Base-by-base conservation (phyloP, 2,888 invertebrate genomes). In the Conchocele bisecta region DNA sequence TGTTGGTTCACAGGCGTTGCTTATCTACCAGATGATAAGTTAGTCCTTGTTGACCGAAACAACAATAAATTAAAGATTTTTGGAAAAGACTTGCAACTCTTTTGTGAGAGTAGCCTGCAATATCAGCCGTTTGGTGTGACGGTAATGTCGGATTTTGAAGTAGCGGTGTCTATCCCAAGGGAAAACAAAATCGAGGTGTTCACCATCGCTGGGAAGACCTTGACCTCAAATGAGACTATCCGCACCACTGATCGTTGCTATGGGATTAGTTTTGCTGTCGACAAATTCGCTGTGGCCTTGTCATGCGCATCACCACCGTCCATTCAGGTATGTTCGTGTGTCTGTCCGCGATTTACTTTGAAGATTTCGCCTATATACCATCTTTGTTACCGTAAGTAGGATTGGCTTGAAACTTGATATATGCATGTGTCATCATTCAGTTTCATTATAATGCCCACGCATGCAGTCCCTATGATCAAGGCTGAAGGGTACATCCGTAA, bases 1-100 rank as follows among this genome's bases (percentile, higher is more conserved):
- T 78, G 81, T 51, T 76, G 75, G 75, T 75, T 83, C 33, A 83
- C 83, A 1, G 83, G 83, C 7, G 68, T 79, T n/a, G 58, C 60
- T 15, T 63, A 57, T n/a, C 33, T 79, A 11, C 67, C 75, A 9
- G 61, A 70, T 28, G 73, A 69, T 1, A 29, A 50, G n/a, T 61
- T 74, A 20, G 39, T 83, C 2, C 66, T 78, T 13, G 73, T 76
- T 26, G 83, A 83, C 42, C 60, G 77, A 33, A 75, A 72, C 24
- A 83, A 83, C 60, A 64, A 50, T 33, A 83, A 83, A 61, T 24
- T 83, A 5, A 83, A 83, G 60, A 35, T 74, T 5, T 68, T 75
- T n/a, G 66, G 60, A 35, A 42, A 44, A 3, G 57, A 79, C 9
- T 54, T 60, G 26, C 44, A 73, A 4, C 44, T 78, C 0, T 50